phyloP scores from a whole-genome alignment of 2,113 vertebrate species.

The Xiphias gladius region DNA sequence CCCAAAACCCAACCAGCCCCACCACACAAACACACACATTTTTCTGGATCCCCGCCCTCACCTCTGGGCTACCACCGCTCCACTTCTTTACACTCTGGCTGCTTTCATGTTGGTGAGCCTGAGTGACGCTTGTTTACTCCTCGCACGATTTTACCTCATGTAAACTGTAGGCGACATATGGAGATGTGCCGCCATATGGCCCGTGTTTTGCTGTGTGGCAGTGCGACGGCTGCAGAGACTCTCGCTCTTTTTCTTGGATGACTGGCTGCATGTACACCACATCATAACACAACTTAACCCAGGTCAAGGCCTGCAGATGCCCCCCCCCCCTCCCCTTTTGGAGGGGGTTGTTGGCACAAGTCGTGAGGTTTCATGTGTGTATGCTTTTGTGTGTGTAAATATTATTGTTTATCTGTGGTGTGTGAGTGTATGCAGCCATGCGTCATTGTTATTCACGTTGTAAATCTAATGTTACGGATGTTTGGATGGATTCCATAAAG shows the following conservation, averaged over 20 bases:
- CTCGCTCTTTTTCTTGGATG: conserved; percentile 37
- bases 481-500: not conserved
- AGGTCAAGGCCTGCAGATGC: conserved; percentile 64
- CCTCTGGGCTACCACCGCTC: conserved; percentile 50
- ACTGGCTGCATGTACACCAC: conserved; percentile 37
- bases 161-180: conserved; percentile 61
- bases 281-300: conserved; percentile 55
- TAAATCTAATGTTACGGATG: not conserved
- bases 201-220: conserved; percentile 50
- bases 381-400: not conserved
- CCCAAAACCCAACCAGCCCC: not conserved
- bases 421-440: not conserved
- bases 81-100: conserved; percentile 45
- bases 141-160: conserved; percentile 24
- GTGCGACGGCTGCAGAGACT: conserved; percentile 26
- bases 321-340: too few relatives aligned
- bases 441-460: not conserved
- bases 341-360: not conserved
- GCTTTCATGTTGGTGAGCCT: conserved; percentile 49
- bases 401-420: too few relatives aligned
- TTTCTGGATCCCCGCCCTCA: conserved; percentile 16
- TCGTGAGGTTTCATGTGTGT: not conserved
- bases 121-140: conserved; percentile 65
- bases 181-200: conserved; percentile 70
- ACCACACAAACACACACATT: not conserved